Conservation (phyloP, 2,888 invertebrate genomes). For the Diachrysia chrysitis region DNA sequence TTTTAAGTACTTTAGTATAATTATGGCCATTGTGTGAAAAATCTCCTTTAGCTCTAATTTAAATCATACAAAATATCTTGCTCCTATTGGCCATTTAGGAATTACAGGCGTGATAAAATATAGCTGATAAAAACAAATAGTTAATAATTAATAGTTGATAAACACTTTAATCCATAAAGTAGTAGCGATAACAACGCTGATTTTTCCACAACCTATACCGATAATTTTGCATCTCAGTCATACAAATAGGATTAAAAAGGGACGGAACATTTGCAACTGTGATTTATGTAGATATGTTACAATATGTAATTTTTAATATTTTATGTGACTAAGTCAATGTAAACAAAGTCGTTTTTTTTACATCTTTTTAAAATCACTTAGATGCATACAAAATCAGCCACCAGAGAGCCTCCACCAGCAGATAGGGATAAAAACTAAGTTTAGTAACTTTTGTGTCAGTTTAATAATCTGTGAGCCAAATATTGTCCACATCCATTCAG, state of each 20-base stretch:
- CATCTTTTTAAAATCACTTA: too few species aligned
- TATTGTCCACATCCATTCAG: neutral
- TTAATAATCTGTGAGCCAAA: neutral
- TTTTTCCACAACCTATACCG: neutral
- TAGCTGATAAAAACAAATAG: neutral
- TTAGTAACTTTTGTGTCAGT: too few species aligned
- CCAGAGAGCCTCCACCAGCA: too few species aligned
- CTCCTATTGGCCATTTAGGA: neutral
- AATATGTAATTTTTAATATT: neutral
- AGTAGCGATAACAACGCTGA: neutral
- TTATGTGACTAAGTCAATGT: too few species aligned
- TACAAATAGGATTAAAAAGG: neutral
- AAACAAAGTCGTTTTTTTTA: too few species aligned
- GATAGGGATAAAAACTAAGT: too few species aligned
- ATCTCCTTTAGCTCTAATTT: too few species aligned
- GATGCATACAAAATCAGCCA: too few species aligned
- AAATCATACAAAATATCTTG: too few species aligned
- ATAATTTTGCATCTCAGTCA: neutral
- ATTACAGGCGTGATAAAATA: neutral
- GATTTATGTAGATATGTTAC: neutral
- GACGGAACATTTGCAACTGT: neutral
- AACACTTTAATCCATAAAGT: neutral
- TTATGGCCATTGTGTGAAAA: too few species aligned
- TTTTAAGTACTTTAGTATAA: too few species aligned
- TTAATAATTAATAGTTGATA: neutral